Evolutionary conservation across 2,888 invertebrate genomes (phyloP), one percentile per base, ranked within the genome.

Genomic region (Drosophila colorata): DNA sequence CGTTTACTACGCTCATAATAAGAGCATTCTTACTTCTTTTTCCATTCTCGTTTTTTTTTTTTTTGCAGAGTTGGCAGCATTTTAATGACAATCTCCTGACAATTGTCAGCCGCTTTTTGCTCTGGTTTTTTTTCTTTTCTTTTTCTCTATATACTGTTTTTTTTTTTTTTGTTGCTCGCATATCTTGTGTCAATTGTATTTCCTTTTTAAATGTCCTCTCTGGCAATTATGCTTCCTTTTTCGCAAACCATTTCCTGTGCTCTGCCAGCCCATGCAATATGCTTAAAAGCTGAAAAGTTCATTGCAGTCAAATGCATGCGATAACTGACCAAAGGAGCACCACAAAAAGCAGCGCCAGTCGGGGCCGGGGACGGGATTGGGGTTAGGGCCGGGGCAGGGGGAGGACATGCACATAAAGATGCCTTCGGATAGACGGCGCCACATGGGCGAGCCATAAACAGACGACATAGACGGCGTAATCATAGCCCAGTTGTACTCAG

Each of bases 391-490:
- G 4, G 20, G n/a, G 38, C 13, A n/a, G 13, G 14, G 46, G n/a
- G 28, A 55, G 63, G 58, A 78, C 20, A 57, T 53, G 43, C 18
- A 46, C 49, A 64, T 48, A 72, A 71, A 52, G 75, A 74, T 82
- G 70, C 69, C 82, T 47, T 73, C 33, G 49, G 46, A 70, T 67
- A 69, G 69, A 55, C 56, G 87, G 88, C 85, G 85, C 86, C 88
- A 87, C 74, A 77, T 77, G 70, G 88, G 31, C 86, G 77, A 86
- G 88, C 86, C 86, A 77, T 47, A 57, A 59, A 41, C 71, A 61
- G 67, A 65, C 57, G 43, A 20, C 28, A 37, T 20, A 35, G 70
- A 49, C 52, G 48, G 20, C 64, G 35, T 52, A 76, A 70, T 74
- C 60, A 70, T 55, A 66, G 41, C 74, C 77, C 66, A 74, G 76